phyloP scores from a whole-genome alignment of 2,113 vertebrate species.

The Melospiza melodia region DNA sequence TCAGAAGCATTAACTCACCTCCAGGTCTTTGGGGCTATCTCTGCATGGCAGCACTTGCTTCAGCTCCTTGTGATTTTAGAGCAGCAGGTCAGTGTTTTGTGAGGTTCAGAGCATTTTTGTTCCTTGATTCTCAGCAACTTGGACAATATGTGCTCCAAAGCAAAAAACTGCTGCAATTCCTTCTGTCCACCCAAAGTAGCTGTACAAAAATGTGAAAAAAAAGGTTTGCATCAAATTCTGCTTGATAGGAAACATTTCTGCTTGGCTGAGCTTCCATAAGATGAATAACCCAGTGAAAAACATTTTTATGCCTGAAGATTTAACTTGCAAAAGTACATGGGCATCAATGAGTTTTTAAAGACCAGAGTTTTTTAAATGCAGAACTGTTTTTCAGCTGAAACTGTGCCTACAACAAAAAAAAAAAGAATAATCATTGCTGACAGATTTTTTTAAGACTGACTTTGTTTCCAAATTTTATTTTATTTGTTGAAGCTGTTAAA shows the following conservation, averaged over 20 bases:
- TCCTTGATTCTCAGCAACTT: neutral
- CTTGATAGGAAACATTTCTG: neutral
- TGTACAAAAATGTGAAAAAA: neutral
- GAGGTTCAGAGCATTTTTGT: neutral
- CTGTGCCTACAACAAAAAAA: neutral
- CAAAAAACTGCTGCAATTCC: rapidly evolving
- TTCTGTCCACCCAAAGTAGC: neutral
- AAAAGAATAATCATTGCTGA: neutral
- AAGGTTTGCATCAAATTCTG: neutral
- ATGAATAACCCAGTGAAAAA: neutral
- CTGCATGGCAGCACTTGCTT: neutral
- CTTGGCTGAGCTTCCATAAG: neutral
- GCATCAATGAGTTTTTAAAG: neutral
- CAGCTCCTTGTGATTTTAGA: neutral
- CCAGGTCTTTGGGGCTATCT: neutral
- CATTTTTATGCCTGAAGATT: neutral
- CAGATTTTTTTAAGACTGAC: neutral
- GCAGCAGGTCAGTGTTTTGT: neutral
- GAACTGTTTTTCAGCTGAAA: neutral
- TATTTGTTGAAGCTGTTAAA: constrained; percentile 10
- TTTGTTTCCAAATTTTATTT: constrained; percentile 5
- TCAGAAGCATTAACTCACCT: neutral
- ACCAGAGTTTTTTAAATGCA: neutral
- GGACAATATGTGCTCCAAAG: neutral
- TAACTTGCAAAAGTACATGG: neutral